phyloP scores from a whole-genome alignment of 2,888 invertebrate genomes.

The Laspeyria flexula region DNA sequence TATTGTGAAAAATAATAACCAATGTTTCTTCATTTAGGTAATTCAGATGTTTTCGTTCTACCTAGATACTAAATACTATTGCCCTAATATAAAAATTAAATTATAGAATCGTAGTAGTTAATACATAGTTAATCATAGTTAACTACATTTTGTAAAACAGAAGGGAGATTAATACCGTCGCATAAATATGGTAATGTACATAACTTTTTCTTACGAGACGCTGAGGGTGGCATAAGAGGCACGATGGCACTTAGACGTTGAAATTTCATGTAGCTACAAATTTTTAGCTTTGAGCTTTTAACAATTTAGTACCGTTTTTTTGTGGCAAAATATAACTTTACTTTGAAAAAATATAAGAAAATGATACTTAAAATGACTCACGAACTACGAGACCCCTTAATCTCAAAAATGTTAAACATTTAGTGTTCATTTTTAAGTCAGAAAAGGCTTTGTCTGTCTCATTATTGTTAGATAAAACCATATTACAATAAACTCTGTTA shows the following conservation, averaged over 20 bases:
- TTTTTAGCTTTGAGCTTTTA: slow-evolving; percentile 9
- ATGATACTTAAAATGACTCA: background rate
- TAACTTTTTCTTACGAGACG: slow-evolving; percentile 28
- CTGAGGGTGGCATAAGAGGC: slow-evolving; percentile 13
- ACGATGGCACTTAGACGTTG: slow-evolving; percentile 30
- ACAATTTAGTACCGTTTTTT: slow-evolving; percentile 11
- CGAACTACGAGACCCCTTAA: too few relatives aligned
- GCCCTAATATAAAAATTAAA: too few relatives aligned
- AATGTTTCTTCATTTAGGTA: slow-evolving; percentile 17
- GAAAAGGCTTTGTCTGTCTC: too few relatives aligned
- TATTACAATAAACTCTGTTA: too few relatives aligned
- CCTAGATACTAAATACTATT: too few relatives aligned
- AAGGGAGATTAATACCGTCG: slow-evolving; percentile 12
- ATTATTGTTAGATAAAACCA: too few relatives aligned
- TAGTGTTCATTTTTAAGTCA: too few relatives aligned
- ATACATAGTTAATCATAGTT: too few relatives aligned
- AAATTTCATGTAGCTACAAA: slow-evolving; percentile 26
- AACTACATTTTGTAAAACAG: too few relatives aligned
- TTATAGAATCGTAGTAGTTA: too few relatives aligned
- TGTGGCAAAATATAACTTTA: background rate
- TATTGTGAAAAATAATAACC: slow-evolving; percentile 19
- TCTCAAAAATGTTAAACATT: too few relatives aligned
- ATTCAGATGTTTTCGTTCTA: slow-evolving; percentile 9
- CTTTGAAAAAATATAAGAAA: background rate
- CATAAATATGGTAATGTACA: slow-evolving; percentile 35